Conservation (phyloP, 2,888 invertebrate genomes). For the Pseudanteris insignis region DNA sequence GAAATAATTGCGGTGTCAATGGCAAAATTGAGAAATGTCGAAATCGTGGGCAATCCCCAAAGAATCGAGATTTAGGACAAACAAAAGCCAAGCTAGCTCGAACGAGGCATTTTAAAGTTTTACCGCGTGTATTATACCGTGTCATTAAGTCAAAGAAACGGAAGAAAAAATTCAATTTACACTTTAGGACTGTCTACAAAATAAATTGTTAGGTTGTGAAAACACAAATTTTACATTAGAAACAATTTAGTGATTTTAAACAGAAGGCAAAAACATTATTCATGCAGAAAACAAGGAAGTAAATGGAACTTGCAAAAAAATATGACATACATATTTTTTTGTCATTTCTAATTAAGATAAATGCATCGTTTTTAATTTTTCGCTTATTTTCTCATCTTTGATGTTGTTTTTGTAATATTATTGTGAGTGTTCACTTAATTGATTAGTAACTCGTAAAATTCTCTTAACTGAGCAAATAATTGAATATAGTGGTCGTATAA, state of each 20-base stretch:
- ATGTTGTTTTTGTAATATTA: constrained; percentile 14
- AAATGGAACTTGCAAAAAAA: neutral
- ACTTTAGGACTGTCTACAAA: constrained; percentile 15
- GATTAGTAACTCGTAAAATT: constrained; percentile 6
- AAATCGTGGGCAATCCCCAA: too few species aligned
- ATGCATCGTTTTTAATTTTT: constrained; percentile 3
- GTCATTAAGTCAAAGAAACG: constrained; percentile 23
- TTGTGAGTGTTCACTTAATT: constrained; percentile 15
- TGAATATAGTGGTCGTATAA: constrained; percentile 22
- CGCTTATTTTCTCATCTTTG: constrained; percentile 12
- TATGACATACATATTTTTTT: too few species aligned
- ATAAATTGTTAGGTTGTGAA: constrained; percentile 50
- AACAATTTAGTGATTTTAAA: constrained; percentile 21
- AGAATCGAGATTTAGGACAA: too few species aligned
- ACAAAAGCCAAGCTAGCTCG: too few species aligned
- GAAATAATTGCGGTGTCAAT: too few species aligned
- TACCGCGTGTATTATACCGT: constrained; percentile 54
- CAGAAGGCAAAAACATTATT: neutral
- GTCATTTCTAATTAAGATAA: too few species aligned
- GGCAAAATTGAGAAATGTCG: too few species aligned
- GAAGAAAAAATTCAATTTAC: constrained; percentile 1
- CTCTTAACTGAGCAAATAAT: constrained; percentile 19
- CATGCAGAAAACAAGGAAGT: neutral
- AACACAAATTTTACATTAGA: constrained; percentile 45
- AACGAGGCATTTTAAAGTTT: constrained; percentile 13